Percentiles rank a stretch among this genome's conserved stretches.
These are phyloP conservation scores for Bradypodion ventrale DNA, from an alignment of 2,797 vertebrate genomes.

Conservation along the genomic window DNA sequence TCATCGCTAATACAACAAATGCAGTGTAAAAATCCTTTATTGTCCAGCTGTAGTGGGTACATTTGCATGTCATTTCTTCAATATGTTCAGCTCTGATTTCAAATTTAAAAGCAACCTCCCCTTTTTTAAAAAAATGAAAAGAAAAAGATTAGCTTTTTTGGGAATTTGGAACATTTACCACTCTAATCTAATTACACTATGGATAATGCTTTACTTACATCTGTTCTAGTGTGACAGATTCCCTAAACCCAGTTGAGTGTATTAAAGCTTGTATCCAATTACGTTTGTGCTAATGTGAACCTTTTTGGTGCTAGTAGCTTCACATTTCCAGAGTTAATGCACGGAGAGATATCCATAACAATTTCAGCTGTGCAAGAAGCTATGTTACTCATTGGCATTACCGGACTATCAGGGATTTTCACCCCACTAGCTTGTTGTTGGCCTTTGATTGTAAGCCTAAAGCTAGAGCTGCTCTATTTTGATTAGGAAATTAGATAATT, in stretches of 20 bases:
- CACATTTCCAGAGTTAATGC: too few relatives aligned
- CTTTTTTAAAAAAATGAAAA: neutral
- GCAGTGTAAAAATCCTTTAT: too few relatives aligned
- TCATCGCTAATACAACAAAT: neutral
- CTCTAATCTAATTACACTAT: neutral
- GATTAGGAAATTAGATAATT: neutral
- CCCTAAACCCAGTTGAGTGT: neutral
- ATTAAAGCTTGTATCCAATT: neutral
- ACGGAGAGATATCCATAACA: too few relatives aligned
- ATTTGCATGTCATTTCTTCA: neutral
- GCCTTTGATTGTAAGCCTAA: too few relatives aligned
- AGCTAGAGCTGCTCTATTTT: neutral
- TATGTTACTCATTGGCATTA: neutral
- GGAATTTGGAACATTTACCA: neutral
- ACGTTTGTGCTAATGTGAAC: too few relatives aligned
- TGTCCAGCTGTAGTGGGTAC: neutral
- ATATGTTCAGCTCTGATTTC: conserved; percentile 25
- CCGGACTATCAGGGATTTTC: neutral
- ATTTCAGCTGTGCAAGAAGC: too few relatives aligned
- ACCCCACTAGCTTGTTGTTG: too few relatives aligned
- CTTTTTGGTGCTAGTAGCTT: too few relatives aligned
- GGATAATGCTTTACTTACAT: neutral
- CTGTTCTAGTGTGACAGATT: neutral
- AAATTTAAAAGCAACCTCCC: conserved; percentile 52
- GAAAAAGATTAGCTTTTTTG: neutral